Evolutionary conservation across 2,797 vertebrate genomes (phyloP), one percentile per base, ranked within the genome.

Genomic region (Betta splendens): DNA sequence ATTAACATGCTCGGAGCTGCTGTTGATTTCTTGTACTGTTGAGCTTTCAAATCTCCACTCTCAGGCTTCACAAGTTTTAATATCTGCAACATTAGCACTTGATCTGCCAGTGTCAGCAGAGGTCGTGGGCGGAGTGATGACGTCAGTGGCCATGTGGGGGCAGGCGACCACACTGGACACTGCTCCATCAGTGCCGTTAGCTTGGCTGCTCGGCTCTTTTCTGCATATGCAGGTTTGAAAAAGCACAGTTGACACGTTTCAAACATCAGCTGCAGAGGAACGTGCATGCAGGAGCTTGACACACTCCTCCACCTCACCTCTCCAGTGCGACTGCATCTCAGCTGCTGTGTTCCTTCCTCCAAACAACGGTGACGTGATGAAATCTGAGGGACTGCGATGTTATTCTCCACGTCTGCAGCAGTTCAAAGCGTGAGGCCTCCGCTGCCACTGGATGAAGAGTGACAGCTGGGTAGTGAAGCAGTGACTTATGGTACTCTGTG

Each of bases 111-210:
- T 65, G 65, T 58, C 31, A 15, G 62, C 20, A 37, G 39, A 79
- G 63, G 69, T 66, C 10, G 0, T 0, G 18, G 17, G 44, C 49
- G 35, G 66, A 82, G 83, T 40, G 73, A 85, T 83, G n/a, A 12
- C 15, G 64, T 75, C 75, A 72, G 32, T 68, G 52, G 72, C 59
- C 63, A 38, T 63, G 79, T 64, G 72, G 75, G 67, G 72, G 74
- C 63, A 69, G 81, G 72, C 57, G 31, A 62, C 46, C 11, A 56
- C 73, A 69, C 81, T 70, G 75, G 79, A 72, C 28, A 49, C 15
- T 23, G 38, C 26, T 32, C 56, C 53, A 75, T 79, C 81, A 75
- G 61, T 50, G 72, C 64, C 58, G 48, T 28, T 43, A 47, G 31
- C 36, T n/a, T 16, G 11, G n/a, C n/a, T n/a, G n/a, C 3, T 23